Conservation (phyloP, 2,113 vertebrate species). For the Ictalurus punctatus region DNA sequence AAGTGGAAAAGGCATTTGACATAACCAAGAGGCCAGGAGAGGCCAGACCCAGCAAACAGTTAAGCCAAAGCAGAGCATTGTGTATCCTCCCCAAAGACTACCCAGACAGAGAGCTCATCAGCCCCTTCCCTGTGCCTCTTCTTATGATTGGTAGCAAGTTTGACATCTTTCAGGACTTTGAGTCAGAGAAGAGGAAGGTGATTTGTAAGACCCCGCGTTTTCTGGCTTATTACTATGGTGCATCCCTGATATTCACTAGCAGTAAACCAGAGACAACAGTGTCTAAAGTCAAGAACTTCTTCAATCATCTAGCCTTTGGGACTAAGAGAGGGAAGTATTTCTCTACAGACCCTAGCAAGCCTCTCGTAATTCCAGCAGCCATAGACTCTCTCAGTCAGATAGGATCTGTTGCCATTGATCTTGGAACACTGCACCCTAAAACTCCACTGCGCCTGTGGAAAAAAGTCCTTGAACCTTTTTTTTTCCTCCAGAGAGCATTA, state of each 20-base stretch:
- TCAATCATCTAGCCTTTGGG: conserved; percentile 89
- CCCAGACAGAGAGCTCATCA: conserved; percentile 88
- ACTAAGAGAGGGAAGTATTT: conserved; percentile 86
- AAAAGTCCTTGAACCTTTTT: conserved; percentile 81
- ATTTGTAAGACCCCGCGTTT: conserved; percentile 93
- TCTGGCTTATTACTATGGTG: conserved; percentile 87
- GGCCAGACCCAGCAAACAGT: conserved; percentile 72
- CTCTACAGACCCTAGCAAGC: conserved; percentile 84
- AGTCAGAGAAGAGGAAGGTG: conserved; percentile 87
- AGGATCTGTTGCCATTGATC: conserved; percentile 80
- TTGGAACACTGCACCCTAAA: conserved; percentile 80
- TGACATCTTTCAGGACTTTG: conserved; percentile 93
- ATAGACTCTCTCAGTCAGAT: conserved; percentile 92
- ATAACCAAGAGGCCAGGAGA: conserved; percentile 73
- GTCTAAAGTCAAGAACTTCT: conserved; percentile 84
- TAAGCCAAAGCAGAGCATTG: conserved; percentile 65
- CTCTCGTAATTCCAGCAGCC: conserved; percentile 85
- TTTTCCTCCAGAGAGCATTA: conserved; percentile 82
- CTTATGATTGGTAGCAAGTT: conserved; percentile 95
- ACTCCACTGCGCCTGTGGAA: conserved; percentile 93
- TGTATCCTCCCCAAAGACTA: conserved; percentile 83
- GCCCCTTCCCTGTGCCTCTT: conserved; percentile 89
- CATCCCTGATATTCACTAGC: conserved; percentile 89
- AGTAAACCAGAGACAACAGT: conserved; percentile 84
- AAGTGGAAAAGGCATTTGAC: conserved; percentile 76